Evolutionary conservation across 2,888 invertebrate genomes (phyloP), one percentile per base, ranked within the genome.

Genomic region (Pammene fasciana): DNA sequence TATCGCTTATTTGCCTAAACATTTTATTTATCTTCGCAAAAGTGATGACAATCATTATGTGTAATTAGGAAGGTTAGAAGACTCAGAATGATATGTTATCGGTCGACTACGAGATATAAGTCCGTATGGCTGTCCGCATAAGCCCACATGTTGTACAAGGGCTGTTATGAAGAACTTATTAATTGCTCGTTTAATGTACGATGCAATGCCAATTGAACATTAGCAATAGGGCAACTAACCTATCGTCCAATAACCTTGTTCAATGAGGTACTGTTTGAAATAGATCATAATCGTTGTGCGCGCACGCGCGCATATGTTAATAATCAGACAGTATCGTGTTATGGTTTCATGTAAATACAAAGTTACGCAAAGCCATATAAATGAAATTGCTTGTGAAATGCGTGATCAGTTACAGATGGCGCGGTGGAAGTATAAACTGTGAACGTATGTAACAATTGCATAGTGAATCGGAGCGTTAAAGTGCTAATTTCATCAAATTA

Each of bases 251-350:
- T 65, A 26, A 34, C 16, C 9, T 54, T 43, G 64, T 8, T 65
- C 55, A 65, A 55, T 55, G 55, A 45, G 55, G 34, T 65, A 65
- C 64, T 65, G 65, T 56, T 66, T 66, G 13, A 45, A 60, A 54
- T 48, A 48, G 61, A 62, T 50, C 48, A 62, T 54, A 57, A 60
- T 62, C 68, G 3, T 54, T 55, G 43, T n/a, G 14, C 26, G 61
- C 55, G 62, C 55, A 56, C 54, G 64, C 62, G 54, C 70, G 34
- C 72, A 65, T 70, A 65, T 72, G 70, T 64, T 65, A 60, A 65
- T 61, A 70, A 61, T 72, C 65, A 67, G 62, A 65, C 48, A 57
- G 55, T 62, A 45, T 26, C 45, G 34, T 26, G 67, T 67, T 67
- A 67, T 67, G 52, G 57, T 64, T 62, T 64, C 52, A 71, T 71